Conservation (phyloP, 2,113 vertebrate species). For the Chaetura pelagica region DNA sequence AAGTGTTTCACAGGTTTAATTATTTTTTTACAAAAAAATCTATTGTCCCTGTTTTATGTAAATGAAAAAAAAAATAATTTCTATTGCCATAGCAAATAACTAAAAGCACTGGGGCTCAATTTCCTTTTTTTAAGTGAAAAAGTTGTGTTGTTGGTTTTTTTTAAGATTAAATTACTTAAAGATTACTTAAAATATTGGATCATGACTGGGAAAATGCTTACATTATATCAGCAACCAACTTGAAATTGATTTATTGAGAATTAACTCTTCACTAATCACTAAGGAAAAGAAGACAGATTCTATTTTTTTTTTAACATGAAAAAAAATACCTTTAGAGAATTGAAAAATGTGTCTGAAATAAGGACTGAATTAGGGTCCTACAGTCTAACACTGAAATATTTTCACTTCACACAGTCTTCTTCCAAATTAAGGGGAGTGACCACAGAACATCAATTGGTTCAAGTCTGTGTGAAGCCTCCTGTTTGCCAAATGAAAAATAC, state of each 20-base stretch:
- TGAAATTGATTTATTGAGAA: not conserved
- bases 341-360: not conserved
- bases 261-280: not conserved
- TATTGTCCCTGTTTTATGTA: not conserved
- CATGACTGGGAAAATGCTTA: not conserved
- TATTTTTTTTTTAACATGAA: not conserved
- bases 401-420: not conserved
- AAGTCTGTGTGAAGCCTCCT: not conserved
- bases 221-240: not conserved
- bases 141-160: too few relatives aligned
- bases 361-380: not conserved
- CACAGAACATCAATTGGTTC: not conserved
- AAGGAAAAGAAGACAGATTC: not conserved
- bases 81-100: not conserved
- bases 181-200: not conserved
- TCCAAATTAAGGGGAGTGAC: not conserved
- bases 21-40: not conserved
- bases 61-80: not conserved
- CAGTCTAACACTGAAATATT: not conserved
- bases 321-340: not conserved
- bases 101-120: not conserved
- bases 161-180: too few relatives aligned
- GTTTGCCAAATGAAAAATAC: not conserved
- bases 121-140: too few relatives aligned
- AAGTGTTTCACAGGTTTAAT: not conserved